Conservation (phyloP, 2,888 invertebrate species). For the Nemurella pictetii region DNA sequence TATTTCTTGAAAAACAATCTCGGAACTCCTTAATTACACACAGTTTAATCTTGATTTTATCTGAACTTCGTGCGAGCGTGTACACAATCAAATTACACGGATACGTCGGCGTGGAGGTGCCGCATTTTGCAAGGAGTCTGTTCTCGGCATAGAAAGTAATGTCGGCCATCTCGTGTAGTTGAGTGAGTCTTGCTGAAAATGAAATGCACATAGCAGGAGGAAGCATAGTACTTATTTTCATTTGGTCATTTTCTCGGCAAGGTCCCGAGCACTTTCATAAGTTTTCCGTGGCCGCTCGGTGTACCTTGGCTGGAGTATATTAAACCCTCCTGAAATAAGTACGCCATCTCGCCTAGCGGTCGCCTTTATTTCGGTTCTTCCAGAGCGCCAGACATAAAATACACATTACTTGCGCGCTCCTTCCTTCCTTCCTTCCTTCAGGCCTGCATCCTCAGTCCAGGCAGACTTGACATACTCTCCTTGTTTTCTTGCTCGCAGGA, state of each 20-base stretch:
- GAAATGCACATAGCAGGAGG: neutral
- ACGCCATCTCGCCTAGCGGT: neutral
- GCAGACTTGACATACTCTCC: neutral
- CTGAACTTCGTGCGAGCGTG: neutral
- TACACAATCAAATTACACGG: neutral
- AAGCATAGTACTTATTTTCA: neutral
- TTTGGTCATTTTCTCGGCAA: neutral
- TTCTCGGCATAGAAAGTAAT: neutral
- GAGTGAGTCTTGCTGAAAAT: neutral
- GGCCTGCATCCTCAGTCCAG: too few relatives aligned
- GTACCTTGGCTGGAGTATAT: too few relatives aligned
- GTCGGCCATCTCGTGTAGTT: neutral
- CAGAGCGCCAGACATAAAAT: neutral
- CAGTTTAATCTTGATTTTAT: neutral
- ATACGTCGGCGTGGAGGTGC: neutral
- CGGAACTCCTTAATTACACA: neutral
- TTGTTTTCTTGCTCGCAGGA: neutral
- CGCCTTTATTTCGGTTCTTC: neutral
- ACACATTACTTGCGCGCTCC: neutral
- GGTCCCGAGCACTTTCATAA: neutral
- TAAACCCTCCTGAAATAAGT: neutral
- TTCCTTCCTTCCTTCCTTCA: too few relatives aligned
- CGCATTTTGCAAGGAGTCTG: neutral
- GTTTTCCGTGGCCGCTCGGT: neutral
- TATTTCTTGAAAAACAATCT: neutral